Percentiles rank a stretch among this genome's conserved stretches.
phyloP scores from a whole-genome alignment of 2,888 invertebrate genomes.

The Neria commutata region DNA sequence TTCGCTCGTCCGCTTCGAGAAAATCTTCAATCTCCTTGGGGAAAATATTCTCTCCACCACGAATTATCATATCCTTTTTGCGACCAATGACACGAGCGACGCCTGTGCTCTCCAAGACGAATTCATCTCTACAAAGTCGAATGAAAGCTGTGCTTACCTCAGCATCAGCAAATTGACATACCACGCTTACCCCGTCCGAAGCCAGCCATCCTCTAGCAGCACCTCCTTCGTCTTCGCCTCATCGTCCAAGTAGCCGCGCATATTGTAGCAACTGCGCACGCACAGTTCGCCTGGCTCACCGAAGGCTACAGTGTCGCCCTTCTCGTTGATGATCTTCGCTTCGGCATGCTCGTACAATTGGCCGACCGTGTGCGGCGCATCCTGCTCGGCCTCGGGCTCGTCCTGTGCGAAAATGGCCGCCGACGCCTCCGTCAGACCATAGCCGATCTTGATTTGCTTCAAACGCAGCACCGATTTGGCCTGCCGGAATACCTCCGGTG shows the following conservation, averaged over 20 bases:
- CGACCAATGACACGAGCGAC: constrained; percentile 72
- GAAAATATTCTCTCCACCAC: constrained; percentile 79
- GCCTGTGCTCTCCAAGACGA: constrained; percentile 68
- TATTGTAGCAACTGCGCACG: constrained; percentile 70
- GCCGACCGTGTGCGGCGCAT: constrained; percentile 64
- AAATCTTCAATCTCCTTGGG: constrained; percentile 78
- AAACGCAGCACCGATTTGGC: constrained; percentile 62
- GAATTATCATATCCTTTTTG: constrained; percentile 74
- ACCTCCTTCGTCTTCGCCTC: constrained; percentile 70
- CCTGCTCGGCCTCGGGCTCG: constrained; percentile 59
- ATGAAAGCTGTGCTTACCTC: background rate
- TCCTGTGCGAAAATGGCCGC: constrained; percentile 63
- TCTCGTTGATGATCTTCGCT: constrained; percentile 66
- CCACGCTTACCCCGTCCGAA: constrained; percentile 70
- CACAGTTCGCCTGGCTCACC: constrained; percentile 75
- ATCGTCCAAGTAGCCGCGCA: constrained; percentile 78
- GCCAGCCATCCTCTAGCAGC: constrained; percentile 71
- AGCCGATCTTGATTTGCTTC: constrained; percentile 63
- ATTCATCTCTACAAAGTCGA: constrained; percentile 58
- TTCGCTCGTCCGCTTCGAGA: constrained; percentile 69
- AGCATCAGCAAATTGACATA: background rate
- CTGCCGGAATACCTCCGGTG: constrained; percentile 65
- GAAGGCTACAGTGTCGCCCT: constrained; percentile 68
- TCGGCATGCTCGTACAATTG: constrained; percentile 65
- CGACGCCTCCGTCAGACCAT: constrained; percentile 67